These are phyloP conservation scores for Drosophila antonietae DNA, from an alignment of 2,888 invertebrate species.

Conservation along the genomic window DNA sequence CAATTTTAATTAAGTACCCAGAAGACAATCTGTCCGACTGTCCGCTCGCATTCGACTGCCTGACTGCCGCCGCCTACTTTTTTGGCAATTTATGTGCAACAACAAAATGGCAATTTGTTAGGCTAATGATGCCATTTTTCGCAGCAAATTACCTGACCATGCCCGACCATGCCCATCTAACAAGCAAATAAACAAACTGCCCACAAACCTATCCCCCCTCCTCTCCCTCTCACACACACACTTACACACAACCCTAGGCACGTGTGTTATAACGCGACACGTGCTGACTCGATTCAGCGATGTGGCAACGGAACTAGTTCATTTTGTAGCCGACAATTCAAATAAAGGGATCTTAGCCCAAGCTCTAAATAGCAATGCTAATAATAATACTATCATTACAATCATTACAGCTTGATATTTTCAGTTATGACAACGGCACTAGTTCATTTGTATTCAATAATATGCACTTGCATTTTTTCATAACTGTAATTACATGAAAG, in stretches of 20 bases:
- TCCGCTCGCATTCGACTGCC: constrained; percentile 5
- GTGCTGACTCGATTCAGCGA: constrained; percentile 13
- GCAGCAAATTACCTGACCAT: constrained; percentile 71
- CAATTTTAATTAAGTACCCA: constrained; percentile 68
- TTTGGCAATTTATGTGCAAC: constrained; percentile 60
- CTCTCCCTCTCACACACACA: neutral
- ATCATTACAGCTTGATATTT: no score
- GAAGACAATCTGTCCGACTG: constrained; percentile 9
- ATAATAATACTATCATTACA: no score
- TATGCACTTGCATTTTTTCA: no score
- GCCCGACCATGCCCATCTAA: constrained; percentile 40
- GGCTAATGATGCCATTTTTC: constrained; percentile 76
- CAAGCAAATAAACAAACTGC: constrained; percentile 58
- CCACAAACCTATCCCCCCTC: constrained; percentile 18
- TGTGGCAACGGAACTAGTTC: constrained; percentile 21
- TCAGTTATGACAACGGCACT: no score
- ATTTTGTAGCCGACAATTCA: neutral
- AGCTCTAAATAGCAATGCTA: no score
- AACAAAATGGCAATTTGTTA: constrained; percentile 72
- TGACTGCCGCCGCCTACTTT: constrained; percentile 29
- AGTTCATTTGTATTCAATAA: no score
- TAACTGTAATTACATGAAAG: no score
- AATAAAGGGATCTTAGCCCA: no score
- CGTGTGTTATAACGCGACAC: constrained; percentile 23
- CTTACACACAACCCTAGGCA: constrained; percentile 4